Conservation (phyloP, 2,113 vertebrate genomes). For the Uria lomvia region DNA sequence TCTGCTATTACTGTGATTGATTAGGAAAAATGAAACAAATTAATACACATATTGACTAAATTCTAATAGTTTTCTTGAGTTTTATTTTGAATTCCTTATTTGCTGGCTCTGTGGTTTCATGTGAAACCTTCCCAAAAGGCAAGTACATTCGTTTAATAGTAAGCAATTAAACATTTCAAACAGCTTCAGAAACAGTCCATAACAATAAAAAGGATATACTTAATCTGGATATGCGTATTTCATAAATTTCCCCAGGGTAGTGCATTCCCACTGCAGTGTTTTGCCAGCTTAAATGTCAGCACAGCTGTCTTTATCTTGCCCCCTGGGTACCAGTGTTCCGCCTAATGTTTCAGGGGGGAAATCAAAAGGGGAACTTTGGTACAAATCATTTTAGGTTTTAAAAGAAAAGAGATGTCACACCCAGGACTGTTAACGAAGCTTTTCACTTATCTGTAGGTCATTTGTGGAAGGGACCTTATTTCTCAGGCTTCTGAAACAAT, state of each 20-base stretch:
- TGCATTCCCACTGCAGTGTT: constrained; percentile 14
- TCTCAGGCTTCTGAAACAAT: not conserved
- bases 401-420: not conserved
- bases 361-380: not conserved
- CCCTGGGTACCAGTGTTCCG: not conserved
- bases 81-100: not conserved
- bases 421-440: not conserved
- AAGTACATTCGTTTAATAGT: constrained; percentile 1
- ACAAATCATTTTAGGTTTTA: constrained; percentile 9
- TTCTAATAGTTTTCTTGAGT: not conserved
- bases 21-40: not conserved
- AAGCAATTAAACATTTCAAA: constrained; percentile 38
- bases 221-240: not conserved
- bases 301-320: constrained; percentile 34
- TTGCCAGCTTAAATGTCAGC: constrained; percentile 32
- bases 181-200: constrained; percentile 7
- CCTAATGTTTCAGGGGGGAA: constrained; percentile 5
- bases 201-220: constrained; percentile 32
- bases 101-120: not conserved
- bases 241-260: constrained; percentile 18
- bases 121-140: not conserved
- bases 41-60: not conserved
- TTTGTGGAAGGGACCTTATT: not conserved
- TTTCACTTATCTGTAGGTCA: not conserved
- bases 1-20: not conserved